Percentiles rank a stretch among this genome's conserved stretches.
Evolutionary conservation across 2,888 invertebrate species (phyloP).

Genomic region (Aporophyla lueneburgensis): DNA sequence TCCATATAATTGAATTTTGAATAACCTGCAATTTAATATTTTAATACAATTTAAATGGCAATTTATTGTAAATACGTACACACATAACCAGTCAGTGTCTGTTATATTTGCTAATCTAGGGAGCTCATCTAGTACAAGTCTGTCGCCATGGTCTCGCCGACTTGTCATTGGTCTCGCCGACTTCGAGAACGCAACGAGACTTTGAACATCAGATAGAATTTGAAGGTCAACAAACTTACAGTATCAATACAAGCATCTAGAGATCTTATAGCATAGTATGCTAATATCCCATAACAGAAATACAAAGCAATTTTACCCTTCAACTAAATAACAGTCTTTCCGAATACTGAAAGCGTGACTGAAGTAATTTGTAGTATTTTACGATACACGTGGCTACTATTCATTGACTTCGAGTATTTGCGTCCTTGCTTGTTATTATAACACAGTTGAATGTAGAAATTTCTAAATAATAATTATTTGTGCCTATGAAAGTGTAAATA

Average conservation of each 20-base stretch:
- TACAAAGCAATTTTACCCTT: not conserved
- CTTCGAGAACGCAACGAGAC: too few species aligned
- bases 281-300: not conserved
- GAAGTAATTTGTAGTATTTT: slow-evolving; percentile 29
- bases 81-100: too few species aligned
- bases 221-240: not conserved
- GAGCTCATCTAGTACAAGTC: too few species aligned
- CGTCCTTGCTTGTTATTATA: slow-evolving; percentile 6
- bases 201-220: not conserved
- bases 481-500: too few species aligned
- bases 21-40: too few species aligned
- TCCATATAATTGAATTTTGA: too few species aligned
- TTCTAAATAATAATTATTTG: too few species aligned
- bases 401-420: slow-evolving; percentile 5
- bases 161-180: too few species aligned
- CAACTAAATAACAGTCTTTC: not conserved
- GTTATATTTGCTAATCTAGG: too few species aligned
- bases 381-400: slow-evolving; percentile 26
- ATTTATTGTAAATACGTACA: too few species aligned
- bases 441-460: not conserved
- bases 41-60: too few species aligned
- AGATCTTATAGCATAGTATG: not conserved
- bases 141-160: too few species aligned
- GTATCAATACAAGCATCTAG: not conserved
- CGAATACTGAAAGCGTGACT: slow-evolving; percentile 31